Conservation (phyloP, 1,140 invertebrate genomes). For the Dufourea novaeangliae region DNA sequence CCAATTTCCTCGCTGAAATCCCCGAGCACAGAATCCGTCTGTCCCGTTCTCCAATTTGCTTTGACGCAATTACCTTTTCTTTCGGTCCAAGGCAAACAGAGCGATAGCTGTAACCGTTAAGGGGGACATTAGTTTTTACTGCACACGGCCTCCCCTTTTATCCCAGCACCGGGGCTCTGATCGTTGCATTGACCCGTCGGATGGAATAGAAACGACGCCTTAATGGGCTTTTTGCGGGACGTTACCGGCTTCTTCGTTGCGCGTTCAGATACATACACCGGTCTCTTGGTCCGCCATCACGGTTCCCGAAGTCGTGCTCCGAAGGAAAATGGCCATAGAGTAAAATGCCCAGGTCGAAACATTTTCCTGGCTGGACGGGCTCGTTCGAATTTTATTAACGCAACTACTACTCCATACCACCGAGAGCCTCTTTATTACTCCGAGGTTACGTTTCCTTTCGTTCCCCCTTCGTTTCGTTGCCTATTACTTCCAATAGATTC, state of each 20-base stretch:
- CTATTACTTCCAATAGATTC: no score
- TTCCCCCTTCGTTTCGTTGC: no score
- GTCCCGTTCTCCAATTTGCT: conserved; percentile 32
- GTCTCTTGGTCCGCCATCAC: background rate
- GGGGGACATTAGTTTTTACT: conserved; percentile 46
- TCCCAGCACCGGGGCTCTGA: conserved; percentile 3
- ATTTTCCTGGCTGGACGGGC: no score
- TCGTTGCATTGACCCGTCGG: conserved; percentile 23
- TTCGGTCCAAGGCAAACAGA: conserved; percentile 17
- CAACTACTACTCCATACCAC: background rate
- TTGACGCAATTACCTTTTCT: conserved; percentile 27
- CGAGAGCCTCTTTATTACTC: background rate
- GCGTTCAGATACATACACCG: no score
- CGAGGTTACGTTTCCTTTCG: no score
- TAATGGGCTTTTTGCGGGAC: conserved; percentile 44
- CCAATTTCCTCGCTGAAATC: background rate
- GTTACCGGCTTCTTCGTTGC: conserved; percentile 31
- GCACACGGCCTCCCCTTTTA: conserved; percentile 26
- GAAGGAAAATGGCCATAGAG: no score
- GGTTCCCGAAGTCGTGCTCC: background rate
- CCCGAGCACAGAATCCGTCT: no score
- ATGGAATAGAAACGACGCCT: conserved; percentile 50
- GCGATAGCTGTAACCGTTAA: conserved; percentile 35
- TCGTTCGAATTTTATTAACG: conserved; percentile 39
- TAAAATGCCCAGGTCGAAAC: no score